These are phyloP conservation scores for Hoplostethus mediterraneus DNA, from an alignment of 2,797 vertebrate species.

Conservation along the genomic window DNA sequence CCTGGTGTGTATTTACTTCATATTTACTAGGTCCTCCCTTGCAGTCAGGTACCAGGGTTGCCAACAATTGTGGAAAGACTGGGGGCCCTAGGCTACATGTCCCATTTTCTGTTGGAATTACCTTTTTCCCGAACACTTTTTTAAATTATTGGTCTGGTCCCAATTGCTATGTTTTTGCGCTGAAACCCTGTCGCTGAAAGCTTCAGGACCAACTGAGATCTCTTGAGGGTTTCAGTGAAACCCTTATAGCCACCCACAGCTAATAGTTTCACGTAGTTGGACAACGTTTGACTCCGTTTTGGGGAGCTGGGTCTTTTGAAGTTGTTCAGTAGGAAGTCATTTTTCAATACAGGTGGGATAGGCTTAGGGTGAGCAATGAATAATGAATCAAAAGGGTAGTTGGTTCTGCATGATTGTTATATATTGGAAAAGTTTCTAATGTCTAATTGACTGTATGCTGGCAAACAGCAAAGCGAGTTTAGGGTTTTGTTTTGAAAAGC, in stretches of 20 bases:
- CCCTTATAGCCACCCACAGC: slow-evolving; percentile 10
- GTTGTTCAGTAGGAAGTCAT: slow-evolving; percentile 24
- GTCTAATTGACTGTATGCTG: no score
- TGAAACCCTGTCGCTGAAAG: slow-evolving; percentile 37
- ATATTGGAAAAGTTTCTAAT: no score
- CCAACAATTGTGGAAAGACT: slow-evolving; percentile 31
- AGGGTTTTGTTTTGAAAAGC: no score
- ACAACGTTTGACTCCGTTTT: no score
- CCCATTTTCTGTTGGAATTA: slow-evolving; percentile 58
- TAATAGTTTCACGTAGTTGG: slow-evolving; percentile 19
- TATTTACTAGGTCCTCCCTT: slow-evolving; percentile 32
- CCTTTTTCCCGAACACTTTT: slow-evolving; percentile 45
- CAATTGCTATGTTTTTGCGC: slow-evolving; percentile 41
- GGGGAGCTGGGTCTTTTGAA: slow-evolving; percentile 33
- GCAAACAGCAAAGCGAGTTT: no score
- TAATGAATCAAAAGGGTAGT: no score
- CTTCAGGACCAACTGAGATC: slow-evolving; percentile 32
- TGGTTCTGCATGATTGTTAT: no score
- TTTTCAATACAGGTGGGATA: no score
- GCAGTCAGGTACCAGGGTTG: slow-evolving; percentile 30
- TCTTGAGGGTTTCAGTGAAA: slow-evolving; percentile 32
- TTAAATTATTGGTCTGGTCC: slow-evolving; percentile 51
- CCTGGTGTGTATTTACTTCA: slow-evolving; percentile 35
- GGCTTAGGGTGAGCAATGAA: no score
- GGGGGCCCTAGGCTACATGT: slow-evolving; percentile 56